These are phyloP conservation scores for Bubo bubo DNA, from an alignment of 2,113 vertebrate genomes.

Conservation along the genomic window DNA sequence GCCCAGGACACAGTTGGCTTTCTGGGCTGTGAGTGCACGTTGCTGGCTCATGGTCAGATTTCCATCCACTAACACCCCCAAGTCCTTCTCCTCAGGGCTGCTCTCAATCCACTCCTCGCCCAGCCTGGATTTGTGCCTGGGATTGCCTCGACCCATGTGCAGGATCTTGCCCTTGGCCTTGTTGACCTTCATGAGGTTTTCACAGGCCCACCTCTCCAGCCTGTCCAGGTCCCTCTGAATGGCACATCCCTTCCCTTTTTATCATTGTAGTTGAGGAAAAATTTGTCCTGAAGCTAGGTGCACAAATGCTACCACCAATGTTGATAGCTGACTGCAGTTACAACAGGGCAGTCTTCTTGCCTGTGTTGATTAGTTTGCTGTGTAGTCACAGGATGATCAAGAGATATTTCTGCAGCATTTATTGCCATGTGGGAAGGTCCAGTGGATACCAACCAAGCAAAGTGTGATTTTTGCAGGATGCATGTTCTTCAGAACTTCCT, in stretches of 20 bases:
- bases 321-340: neutral
- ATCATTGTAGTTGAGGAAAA: neutral
- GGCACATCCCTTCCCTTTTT: neutral
- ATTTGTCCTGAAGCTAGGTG: neutral
- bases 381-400: neutral
- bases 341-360: neutral
- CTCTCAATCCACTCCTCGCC: too few relatives aligned
- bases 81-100: too few relatives aligned
- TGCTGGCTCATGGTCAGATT: too few relatives aligned
- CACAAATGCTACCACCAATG: neutral
- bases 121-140: too few relatives aligned
- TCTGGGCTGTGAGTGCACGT: too few relatives aligned
- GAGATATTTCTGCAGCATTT: neutral
- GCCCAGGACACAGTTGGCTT: too few relatives aligned
- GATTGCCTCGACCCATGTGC: too few relatives aligned
- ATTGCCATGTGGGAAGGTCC: neutral
- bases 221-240: too few relatives aligned
- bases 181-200: too few relatives aligned
- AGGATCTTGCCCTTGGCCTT: too few relatives aligned
- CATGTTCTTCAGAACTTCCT: rapidly evolving
- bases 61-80: too few relatives aligned
- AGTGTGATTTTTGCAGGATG: rapidly evolving
- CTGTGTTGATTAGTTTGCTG: neutral
- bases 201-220: too few relatives aligned
- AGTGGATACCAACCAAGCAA: neutral